A percentile compares a stretch with the other conserved stretches of the same genome.
These are phyloP conservation scores for Saccopteryx leptura DNA, from an alignment of 2,113 vertebrate genomes.

Conservation along the genomic window DNA sequence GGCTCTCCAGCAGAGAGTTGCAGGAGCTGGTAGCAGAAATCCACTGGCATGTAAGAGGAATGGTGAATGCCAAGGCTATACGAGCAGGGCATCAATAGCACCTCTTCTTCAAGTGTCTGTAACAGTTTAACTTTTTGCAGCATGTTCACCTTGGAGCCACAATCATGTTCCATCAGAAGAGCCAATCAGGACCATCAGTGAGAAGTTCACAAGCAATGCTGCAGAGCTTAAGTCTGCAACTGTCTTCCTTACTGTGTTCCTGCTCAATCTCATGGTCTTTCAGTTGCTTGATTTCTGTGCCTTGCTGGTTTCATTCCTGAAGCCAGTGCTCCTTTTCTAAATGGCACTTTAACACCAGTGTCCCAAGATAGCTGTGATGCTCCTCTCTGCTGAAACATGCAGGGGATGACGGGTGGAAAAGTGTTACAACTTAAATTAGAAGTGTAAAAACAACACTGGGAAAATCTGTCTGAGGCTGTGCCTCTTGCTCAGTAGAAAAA, in stretches of 20 bases:
- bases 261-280: neutral
- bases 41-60: neutral
- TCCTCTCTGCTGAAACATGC: neutral
- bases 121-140: neutral
- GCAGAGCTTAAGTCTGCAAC: neutral
- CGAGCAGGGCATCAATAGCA: neutral
- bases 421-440: constrained; percentile 27
- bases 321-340: constrained; percentile 24
- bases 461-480: neutral
- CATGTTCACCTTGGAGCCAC: neutral
- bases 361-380: neutral
- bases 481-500: constrained; percentile 1
- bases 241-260: neutral
- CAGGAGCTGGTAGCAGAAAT: neutral
- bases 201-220: neutral
- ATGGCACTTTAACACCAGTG: constrained; percentile 48
- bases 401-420: neutral
- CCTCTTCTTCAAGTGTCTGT: neutral
- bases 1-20: neutral
- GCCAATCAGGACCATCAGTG: neutral
- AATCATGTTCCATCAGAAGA: neutral
- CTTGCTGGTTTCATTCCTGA: constrained; percentile 26
- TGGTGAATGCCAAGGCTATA: neutral
- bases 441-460: neutral
- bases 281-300: neutral